Percentiles rank a stretch among this genome's conserved stretches.
These are phyloP conservation scores for Pristionchus japonicus DNA, from an alignment of 2,888 invertebrate genomes.

Conservation along the genomic window DNA sequence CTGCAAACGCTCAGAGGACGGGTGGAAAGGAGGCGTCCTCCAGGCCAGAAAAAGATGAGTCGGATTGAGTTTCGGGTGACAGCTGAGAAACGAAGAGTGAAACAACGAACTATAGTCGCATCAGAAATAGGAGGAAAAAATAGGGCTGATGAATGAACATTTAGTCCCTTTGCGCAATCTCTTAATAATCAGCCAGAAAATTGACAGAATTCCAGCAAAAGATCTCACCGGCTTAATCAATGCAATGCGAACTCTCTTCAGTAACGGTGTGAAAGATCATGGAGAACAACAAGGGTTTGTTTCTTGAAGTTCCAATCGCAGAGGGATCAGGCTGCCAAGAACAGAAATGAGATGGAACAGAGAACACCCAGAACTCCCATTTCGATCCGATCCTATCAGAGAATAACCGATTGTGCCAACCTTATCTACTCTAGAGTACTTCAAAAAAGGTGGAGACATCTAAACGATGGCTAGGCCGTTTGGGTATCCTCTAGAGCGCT, in stretches of 20 bases:
- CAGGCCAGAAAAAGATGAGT: background rate
- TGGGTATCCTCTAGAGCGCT: too few relatives aligned
- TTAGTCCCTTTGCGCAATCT: too few relatives aligned
- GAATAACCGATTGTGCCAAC: background rate
- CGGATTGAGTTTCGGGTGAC: background rate
- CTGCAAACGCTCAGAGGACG: background rate
- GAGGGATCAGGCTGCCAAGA: background rate
- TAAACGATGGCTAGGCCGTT: too few relatives aligned
- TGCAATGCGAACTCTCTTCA: too few relatives aligned
- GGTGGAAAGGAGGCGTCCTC: background rate
- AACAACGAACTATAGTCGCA: background rate
- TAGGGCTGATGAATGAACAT: too few relatives aligned
- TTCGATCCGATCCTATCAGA: background rate
- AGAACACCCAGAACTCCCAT: background rate
- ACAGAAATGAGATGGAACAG: background rate
- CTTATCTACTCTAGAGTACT: background rate
- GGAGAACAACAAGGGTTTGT: background rate
- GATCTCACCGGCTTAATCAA: too few relatives aligned
- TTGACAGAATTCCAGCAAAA: background rate
- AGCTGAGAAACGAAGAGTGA: background rate
- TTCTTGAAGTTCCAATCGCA: too few relatives aligned
- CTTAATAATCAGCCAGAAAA: background rate
- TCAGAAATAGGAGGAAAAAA: too few relatives aligned
- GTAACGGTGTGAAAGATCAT: too few relatives aligned
- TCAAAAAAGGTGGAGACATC: background rate